These are phyloP conservation scores for Ctenodactylus gundi DNA, from an alignment of 2,113 vertebrate genomes.

Conservation along the genomic window DNA sequence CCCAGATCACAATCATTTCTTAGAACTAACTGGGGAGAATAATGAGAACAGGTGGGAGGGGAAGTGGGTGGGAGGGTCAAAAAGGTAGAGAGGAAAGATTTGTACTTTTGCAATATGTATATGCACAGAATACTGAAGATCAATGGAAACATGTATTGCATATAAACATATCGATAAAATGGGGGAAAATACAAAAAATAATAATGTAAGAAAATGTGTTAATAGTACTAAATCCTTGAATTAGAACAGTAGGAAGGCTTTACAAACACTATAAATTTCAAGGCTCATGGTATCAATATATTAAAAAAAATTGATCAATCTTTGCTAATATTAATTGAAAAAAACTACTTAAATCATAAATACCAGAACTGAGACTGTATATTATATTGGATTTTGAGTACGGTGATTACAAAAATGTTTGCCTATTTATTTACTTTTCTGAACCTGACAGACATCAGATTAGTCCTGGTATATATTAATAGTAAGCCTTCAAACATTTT, in stretches of 20 bases:
- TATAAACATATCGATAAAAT: too few relatives aligned
- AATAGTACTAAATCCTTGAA: background rate
- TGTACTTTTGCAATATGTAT: too few relatives aligned
- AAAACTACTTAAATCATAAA: background rate
- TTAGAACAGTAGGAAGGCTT: background rate
- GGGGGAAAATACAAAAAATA: too few relatives aligned
- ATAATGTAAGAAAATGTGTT: too few relatives aligned
- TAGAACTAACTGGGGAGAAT: too few relatives aligned
- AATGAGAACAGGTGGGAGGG: too few relatives aligned
- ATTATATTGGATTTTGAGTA: background rate
- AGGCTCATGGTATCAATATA: background rate
- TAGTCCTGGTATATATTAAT: background rate
- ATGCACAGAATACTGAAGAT: too few relatives aligned
- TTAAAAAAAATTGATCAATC: background rate
- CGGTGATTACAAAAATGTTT: background rate
- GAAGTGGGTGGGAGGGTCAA: too few relatives aligned
- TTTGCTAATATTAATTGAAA: background rate
- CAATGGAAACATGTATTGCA: too few relatives aligned
- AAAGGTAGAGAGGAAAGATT: too few relatives aligned
- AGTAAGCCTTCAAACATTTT: background rate
- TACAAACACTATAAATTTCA: background rate
- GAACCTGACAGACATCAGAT: background rate
- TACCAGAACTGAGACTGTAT: background rate
- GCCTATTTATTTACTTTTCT: background rate
- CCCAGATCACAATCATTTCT: too few relatives aligned